A percentile compares a stretch with the other conserved stretches of the same genome.
Evolutionary conservation across 2,113 vertebrate species (phyloP).

Genomic region (Pluvialis apricaria): DNA sequence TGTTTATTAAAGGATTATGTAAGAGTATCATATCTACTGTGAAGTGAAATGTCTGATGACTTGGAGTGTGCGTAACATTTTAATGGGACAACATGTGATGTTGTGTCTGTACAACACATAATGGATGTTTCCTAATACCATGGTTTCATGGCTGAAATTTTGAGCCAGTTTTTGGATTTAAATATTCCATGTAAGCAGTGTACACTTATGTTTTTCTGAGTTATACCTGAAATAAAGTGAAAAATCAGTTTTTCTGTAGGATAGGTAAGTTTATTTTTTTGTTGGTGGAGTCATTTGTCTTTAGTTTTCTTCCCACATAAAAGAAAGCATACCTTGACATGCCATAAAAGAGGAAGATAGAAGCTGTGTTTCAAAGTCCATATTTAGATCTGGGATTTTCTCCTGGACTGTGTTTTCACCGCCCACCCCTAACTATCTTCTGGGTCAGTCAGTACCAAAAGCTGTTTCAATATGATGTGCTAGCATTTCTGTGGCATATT

Average conservation of each 20-base stretch:
- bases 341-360: not conserved
- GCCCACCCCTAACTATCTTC: not conserved
- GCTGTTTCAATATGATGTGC: not conserved
- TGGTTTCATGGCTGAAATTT: not conserved
- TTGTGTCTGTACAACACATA: constrained; percentile 3
- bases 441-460: not conserved
- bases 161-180: not conserved
- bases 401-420: not conserved
- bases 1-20: constrained; percentile 27
- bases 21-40: constrained; percentile 8
- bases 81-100: not conserved
- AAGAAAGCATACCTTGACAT: not conserved
- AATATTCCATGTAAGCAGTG: not conserved
- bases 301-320: not conserved
- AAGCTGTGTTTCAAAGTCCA: not conserved
- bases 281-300: not conserved
- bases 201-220: not conserved
- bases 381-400: not conserved
- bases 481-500: not conserved
- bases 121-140: not conserved
- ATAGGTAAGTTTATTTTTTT: not conserved
- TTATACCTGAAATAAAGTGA: not conserved
- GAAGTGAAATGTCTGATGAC: constrained; percentile 40
- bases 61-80: not conserved
- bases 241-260: not conserved